A percentile compares a stretch with the other conserved stretches of the same genome.
Conservation (phyloP, 2,888 invertebrate genomes). For the Halocaridina rubra region DNA sequence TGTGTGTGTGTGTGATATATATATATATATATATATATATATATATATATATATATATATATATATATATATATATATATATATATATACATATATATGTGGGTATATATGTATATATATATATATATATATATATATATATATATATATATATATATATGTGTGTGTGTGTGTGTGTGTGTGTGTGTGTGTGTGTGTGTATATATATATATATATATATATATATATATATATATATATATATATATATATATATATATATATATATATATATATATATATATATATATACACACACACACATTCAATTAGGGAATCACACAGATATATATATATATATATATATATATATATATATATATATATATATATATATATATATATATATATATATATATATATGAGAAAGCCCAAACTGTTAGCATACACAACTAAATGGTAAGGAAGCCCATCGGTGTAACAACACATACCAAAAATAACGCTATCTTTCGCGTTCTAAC, state of each 20-base stretch:
- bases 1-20: no score
- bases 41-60: conserved; percentile 25
- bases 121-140: neutral
- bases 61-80: conserved; percentile 11
- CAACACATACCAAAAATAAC: no score
- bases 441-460: no score
- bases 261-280: neutral
- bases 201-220: neutral
- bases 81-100: neutral
- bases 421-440: neutral
- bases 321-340: no score
- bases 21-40: conserved; percentile 17
- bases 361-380: no score
- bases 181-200: neutral
- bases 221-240: neutral
- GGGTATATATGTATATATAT: neutral
- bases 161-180: neutral
- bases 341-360: no score
- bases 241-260: neutral
- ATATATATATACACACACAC: neutral
- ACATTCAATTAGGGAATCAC: neutral
- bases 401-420: no score
- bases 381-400: no score
- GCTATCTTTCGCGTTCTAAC: no score
- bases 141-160: neutral